Evolutionary conservation across 2,797 vertebrate genomes (phyloP).

Genomic region (Lacerta agilis): DNA sequence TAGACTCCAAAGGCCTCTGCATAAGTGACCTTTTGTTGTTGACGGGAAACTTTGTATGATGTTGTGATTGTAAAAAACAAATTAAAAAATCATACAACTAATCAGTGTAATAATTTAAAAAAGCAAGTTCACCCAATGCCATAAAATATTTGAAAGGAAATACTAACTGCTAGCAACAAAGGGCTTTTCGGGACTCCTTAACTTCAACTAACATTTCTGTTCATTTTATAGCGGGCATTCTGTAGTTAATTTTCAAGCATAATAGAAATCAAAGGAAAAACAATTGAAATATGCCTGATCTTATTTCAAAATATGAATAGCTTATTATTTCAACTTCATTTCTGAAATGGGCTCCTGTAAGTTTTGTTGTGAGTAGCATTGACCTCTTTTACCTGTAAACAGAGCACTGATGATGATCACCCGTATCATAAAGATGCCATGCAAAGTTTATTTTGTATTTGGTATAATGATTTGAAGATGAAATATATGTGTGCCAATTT

Average conservation of each 20-base stretch:
- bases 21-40: not conserved
- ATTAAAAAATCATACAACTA: not conserved
- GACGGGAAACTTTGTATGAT: not conserved
- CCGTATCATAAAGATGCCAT: rapidly evolving
- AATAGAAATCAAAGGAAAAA: conserved; percentile 13
- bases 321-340: not conserved
- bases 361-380: not conserved
- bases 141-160: not conserved
- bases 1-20: not conserved
- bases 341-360: not conserved
- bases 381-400: not conserved
- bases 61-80: not conserved
- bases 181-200: conserved; percentile 22
- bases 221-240: not conserved
- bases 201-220: conserved; percentile 13
- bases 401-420: not conserved
- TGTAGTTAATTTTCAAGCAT: conserved; percentile 2
- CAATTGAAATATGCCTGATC: not conserved
- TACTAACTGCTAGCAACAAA: not conserved
- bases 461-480: not conserved
- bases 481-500: not conserved
- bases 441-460: not conserved
- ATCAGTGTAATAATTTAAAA: not conserved
- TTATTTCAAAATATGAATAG: not conserved
- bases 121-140: not conserved